A percentile compares a stretch with the other conserved stretches of the same genome.
phyloP scores from a whole-genome alignment of 2,113 vertebrate species.

The Entelurus aequoreus region DNA sequence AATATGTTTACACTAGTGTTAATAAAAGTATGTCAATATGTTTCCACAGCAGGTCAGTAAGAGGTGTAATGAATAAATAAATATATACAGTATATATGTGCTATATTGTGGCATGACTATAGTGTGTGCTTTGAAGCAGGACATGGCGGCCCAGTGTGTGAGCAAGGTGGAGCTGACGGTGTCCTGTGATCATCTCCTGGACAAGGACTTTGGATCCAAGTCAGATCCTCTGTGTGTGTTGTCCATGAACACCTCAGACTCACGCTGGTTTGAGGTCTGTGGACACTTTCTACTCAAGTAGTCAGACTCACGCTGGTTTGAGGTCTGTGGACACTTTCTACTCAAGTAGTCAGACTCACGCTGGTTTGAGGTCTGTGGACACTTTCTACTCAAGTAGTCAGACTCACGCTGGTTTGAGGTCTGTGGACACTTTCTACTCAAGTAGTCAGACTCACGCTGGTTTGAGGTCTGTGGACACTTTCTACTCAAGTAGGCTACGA shows the following conservation, averaged over 20 bases:
- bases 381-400: neutral
- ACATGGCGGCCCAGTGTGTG: constrained; percentile 85
- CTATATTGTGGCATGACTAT: too few relatives aligned
- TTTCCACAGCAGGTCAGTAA: too few relatives aligned
- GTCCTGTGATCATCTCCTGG: constrained; percentile 82
- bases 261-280: constrained; percentile 63
- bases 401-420: constrained; percentile 61
- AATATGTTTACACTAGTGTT: too few relatives aligned
- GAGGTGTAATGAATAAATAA: too few relatives aligned
- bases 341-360: constrained; percentile 31
- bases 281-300: neutral
- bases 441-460: constrained; percentile 46
- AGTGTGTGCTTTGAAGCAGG: neutral
- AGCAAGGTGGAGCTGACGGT: constrained; percentile 82
- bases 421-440: constrained; percentile 9
- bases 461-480: constrained; percentile 52
- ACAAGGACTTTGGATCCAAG: constrained; percentile 83
- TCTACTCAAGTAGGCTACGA: too few relatives aligned
- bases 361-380: constrained; percentile 60
- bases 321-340: constrained; percentile 41
- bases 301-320: constrained; percentile 50
- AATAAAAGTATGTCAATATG: too few relatives aligned
- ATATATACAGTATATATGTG: too few relatives aligned
- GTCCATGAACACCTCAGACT: constrained; percentile 53
- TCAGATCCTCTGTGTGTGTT: constrained; percentile 88